Evolutionary conservation across 2,797 vertebrate species (phyloP).

Genomic region (Cygnus olor): DNA sequence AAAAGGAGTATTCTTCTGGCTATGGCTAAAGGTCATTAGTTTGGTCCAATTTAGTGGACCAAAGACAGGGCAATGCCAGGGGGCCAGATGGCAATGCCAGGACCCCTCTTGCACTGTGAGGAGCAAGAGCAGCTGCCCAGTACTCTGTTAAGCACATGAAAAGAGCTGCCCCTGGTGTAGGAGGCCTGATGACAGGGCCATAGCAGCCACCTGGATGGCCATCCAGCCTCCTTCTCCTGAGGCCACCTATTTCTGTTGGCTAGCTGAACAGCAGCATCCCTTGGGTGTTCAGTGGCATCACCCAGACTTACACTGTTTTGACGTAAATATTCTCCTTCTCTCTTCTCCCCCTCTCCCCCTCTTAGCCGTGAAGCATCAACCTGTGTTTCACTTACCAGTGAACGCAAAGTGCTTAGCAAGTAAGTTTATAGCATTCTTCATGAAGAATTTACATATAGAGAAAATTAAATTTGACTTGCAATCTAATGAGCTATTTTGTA

Average conservation of each 20-base stretch:
- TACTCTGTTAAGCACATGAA: neutral
- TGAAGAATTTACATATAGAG: neutral
- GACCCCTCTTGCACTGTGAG: neutral
- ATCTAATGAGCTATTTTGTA: neutral
- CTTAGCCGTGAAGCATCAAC: neutral
- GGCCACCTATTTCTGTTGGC: neutral
- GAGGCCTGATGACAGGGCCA: neutral
- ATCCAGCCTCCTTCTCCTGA: neutral
- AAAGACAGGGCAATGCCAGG: neutral
- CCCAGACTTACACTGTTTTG: neutral
- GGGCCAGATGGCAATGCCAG: neutral
- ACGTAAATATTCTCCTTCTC: neutral
- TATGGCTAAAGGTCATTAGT: neutral
- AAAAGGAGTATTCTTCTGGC: neutral
- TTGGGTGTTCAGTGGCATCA: neutral
- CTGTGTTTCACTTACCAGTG: neutral
- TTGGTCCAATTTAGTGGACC: fast-evolving
- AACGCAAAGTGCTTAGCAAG: neutral
- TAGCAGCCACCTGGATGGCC: neutral
- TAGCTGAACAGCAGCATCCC: neutral
- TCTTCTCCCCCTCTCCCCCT: neutral
- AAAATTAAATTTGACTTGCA: neutral
- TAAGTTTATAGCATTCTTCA: neutral
- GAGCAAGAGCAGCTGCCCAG: neutral
- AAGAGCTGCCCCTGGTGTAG: neutral